phyloP scores from a whole-genome alignment of 2,113 vertebrate genomes.

The Chloropsis hardwickii region DNA sequence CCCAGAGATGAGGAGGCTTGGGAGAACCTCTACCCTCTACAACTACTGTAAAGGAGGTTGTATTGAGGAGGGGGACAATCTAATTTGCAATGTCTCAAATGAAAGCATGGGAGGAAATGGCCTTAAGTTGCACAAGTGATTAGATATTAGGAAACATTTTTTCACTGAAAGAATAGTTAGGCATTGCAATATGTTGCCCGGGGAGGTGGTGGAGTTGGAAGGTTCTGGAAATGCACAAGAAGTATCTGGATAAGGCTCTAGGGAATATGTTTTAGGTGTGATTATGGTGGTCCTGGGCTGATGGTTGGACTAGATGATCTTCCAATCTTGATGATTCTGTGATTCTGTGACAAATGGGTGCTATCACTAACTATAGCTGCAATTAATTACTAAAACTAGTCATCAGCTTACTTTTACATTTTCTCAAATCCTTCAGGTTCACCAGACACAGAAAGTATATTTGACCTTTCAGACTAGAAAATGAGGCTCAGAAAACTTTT shows the following conservation, averaged over 20 bases:
- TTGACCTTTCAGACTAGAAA: neutral
- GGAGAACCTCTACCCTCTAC: neutral
- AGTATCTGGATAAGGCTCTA: neutral
- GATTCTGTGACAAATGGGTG: neutral
- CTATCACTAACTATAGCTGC: neutral
- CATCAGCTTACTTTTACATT: rapidly evolving
- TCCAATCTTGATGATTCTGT: neutral
- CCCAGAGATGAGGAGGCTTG: neutral
- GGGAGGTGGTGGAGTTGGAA: neutral
- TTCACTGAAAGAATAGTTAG: neutral
- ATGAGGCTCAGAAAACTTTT: neutral
- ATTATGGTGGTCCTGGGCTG: neutral
- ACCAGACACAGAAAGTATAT: neutral
- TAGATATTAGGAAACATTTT: neutral
- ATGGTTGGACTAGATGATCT: neutral
- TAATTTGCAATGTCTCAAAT: neutral
- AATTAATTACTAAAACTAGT: neutral
- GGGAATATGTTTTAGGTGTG: neutral
- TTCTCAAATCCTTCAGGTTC: neutral
- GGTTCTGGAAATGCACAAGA: neutral
- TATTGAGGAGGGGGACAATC: neutral
- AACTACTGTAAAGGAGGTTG: neutral
- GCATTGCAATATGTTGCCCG: neutral
- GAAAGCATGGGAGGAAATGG: neutral
- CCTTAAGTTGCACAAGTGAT: neutral